Percentiles rank a stretch among this genome's conserved stretches.
Conservation (phyloP, 2,113 vertebrate genomes). For the Tragelaphus strepsiceros region DNA sequence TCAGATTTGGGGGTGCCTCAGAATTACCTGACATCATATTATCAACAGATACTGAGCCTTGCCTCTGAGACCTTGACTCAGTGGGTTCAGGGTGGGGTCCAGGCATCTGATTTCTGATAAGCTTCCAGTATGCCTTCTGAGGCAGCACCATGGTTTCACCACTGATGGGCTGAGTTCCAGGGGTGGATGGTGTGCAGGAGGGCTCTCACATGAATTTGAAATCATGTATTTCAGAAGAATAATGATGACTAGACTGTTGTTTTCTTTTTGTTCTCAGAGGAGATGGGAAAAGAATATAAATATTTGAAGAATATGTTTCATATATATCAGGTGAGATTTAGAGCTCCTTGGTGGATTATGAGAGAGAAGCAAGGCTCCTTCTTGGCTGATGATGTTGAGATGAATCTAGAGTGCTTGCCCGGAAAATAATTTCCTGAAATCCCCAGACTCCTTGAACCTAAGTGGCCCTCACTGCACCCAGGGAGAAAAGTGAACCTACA, state of each 20-base stretch:
- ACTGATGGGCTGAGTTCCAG: neutral
- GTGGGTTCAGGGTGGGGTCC: neutral
- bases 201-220: neutral
- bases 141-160: neutral
- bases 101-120: neutral
- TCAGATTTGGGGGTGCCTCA: neutral
- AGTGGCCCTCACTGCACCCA: neutral
- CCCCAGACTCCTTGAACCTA: neutral
- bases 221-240: neutral
- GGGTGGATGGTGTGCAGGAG: neutral
- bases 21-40: neutral
- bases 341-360: neutral
- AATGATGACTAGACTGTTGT: neutral
- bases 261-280: slow-evolving; percentile 60
- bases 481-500: neutral
- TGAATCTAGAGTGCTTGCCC: neutral
- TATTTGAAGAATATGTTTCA: slow-evolving; percentile 77
- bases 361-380: neutral
- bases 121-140: neutral
- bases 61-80: neutral
- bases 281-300: slow-evolving; percentile 74
- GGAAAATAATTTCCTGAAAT: neutral
- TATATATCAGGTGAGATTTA: slow-evolving; percentile 75
- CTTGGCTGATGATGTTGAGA: neutral
- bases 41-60: neutral